phyloP scores from a whole-genome alignment of 2,888 invertebrate species.

The Mesorhabditis spiculigera region DNA sequence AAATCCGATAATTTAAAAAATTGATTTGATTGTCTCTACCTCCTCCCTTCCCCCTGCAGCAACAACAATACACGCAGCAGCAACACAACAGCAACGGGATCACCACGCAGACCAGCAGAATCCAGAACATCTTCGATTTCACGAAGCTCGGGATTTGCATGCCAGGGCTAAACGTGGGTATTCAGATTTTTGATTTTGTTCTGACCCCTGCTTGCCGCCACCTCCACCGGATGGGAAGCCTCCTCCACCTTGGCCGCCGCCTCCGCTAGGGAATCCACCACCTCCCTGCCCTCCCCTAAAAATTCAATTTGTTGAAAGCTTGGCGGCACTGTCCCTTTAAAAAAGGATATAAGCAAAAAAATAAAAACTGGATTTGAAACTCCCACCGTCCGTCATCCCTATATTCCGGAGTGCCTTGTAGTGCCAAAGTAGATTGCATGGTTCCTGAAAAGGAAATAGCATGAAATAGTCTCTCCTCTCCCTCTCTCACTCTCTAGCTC shows the following conservation, averaged over 20 bases:
- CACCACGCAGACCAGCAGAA: constrained; percentile 38
- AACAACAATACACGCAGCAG: constrained; percentile 50
- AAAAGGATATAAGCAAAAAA: not conserved
- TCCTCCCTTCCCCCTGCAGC: constrained; percentile 42
- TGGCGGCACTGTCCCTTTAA: too few relatives aligned
- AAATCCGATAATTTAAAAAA: too few relatives aligned
- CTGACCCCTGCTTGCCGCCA: too few relatives aligned
- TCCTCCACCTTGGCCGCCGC: not conserved
- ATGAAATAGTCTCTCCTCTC: not conserved
- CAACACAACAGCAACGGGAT: constrained; percentile 52
- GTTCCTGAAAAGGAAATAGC: not conserved
- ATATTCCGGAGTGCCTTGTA: not conserved
- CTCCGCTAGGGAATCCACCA: constrained; percentile 2
- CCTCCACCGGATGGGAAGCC: too few relatives aligned
- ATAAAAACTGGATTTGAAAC: not conserved
- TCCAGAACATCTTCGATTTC: constrained; percentile 26
- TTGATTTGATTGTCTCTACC: constrained; percentile 19
- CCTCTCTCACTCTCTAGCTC: too few relatives aligned
- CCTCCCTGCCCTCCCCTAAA: constrained; percentile 12
- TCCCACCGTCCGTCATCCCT: not conserved
- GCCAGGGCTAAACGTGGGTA: not conserved
- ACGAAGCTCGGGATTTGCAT: not conserved
- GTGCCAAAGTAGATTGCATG: not conserved
- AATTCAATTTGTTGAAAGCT: too few relatives aligned
- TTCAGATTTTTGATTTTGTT: too few relatives aligned